Evolutionary conservation across 2,797 vertebrate species (phyloP).

Genomic region (Crypturellus tataupa): DNA sequence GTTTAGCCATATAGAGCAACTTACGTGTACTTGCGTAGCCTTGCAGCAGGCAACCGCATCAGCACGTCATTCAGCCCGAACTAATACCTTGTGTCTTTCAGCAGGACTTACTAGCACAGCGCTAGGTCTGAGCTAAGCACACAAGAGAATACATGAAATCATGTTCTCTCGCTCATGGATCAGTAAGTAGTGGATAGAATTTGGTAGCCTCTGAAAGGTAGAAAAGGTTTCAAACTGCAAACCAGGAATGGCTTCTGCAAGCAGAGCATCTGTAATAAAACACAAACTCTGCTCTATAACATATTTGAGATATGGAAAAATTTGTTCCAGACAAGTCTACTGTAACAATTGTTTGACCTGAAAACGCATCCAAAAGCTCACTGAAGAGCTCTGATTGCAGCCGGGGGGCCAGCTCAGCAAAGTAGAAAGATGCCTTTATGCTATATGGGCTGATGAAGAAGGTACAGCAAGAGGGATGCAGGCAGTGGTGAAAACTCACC

Average conservation of each 20-base stretch:
- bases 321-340: background rate
- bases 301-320: background rate
- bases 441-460: background rate
- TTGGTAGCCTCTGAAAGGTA: background rate
- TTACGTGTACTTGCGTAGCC: background rate
- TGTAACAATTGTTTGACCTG: background rate
- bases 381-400: background rate
- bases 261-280: fast-evolving
- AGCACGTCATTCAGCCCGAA: background rate
- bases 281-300: background rate
- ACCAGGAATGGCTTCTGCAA: background rate
- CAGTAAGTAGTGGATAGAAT: background rate
- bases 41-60: background rate
- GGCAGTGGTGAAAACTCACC: background rate
- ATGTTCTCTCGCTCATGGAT: background rate
- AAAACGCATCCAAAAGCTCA: background rate
- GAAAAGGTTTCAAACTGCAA: background rate
- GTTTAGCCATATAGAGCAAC: background rate
- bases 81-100: background rate
- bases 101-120: background rate
- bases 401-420: background rate
- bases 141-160: background rate
- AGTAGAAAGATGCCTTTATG: background rate
- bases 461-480: background rate
- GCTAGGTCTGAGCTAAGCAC: background rate